Conservation (phyloP, 2,888 invertebrate species). For the Oasisia sp. region DNA sequence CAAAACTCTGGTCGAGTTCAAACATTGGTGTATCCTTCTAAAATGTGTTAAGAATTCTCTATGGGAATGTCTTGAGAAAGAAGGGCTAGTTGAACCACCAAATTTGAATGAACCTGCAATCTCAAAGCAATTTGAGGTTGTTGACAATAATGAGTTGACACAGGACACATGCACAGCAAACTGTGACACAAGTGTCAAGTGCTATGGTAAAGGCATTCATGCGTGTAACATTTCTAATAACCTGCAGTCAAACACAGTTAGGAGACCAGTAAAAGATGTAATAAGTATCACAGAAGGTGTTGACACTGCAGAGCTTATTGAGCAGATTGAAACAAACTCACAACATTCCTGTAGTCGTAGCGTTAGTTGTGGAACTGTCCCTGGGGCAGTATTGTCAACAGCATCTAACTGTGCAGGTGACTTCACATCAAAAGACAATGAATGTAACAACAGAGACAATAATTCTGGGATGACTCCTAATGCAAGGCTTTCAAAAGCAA, state of each 20-base stretch:
- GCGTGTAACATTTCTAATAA: background rate
- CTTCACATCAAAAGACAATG: background rate
- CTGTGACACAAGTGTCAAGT: background rate
- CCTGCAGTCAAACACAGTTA: conserved; percentile 4
- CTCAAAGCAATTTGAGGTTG: background rate
- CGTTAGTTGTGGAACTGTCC: background rate
- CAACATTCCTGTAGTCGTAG: background rate
- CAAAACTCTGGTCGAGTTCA: conserved; percentile 71
- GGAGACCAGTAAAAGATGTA: background rate
- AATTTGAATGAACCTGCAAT: background rate
- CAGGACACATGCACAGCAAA: background rate
- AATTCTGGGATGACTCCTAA: background rate
- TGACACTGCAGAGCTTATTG: background rate
- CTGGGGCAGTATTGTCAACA: background rate
- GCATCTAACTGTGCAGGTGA: background rate
- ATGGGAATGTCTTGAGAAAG: conserved; percentile 48
- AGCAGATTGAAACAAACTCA: background rate
- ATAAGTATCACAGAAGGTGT: background rate
- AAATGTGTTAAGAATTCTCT: conserved; percentile 64
- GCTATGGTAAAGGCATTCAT: conserved; percentile 10
- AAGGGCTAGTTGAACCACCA: conserved; percentile 39
- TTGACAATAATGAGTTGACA: background rate
- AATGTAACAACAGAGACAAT: background rate
- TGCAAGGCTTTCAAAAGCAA: background rate
- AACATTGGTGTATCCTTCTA: conserved; percentile 69